Conservation (phyloP, 2,888 invertebrate genomes). For the Scaptomyza parva region DNA sequence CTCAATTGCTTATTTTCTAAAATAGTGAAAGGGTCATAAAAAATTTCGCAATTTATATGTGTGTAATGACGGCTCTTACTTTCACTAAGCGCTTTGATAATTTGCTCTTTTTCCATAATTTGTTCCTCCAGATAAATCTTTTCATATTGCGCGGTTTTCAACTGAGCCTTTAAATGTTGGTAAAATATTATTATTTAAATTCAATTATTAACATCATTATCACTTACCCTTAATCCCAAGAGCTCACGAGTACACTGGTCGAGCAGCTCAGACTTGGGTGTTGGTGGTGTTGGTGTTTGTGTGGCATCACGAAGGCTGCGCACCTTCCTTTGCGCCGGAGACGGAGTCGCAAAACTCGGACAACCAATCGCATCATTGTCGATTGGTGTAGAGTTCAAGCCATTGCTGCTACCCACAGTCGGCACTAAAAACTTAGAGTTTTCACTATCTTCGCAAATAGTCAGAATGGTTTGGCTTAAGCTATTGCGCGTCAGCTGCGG, state of each 20-base stretch:
- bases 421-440: background rate
- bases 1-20: constrained; percentile 46
- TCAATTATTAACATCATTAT: background rate
- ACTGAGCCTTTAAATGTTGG: constrained; percentile 65
- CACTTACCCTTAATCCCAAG: constrained; percentile 73
- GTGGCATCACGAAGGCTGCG: background rate
- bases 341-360: background rate
- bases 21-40: background rate
- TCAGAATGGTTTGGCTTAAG: constrained; percentile 72
- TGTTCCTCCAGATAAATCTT: constrained; percentile 80
- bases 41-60: background rate
- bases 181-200: background rate
- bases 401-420: background rate
- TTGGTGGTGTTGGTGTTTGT: constrained; percentile 21
- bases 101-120: constrained; percentile 76
- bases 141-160: constrained; percentile 83
- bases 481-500: constrained; percentile 63
- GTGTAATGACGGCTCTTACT: constrained; percentile 28
- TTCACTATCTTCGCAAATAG: constrained; percentile 28
- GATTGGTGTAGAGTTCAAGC: background rate
- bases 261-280: constrained; percentile 72
- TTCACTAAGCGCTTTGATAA: constrained; percentile 37
- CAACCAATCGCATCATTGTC: constrained; percentile 4
- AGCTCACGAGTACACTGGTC: constrained; percentile 82
- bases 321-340: background rate